Conservation (phyloP, 2,888 invertebrate genomes). For the Capitulum mitella region DNA sequence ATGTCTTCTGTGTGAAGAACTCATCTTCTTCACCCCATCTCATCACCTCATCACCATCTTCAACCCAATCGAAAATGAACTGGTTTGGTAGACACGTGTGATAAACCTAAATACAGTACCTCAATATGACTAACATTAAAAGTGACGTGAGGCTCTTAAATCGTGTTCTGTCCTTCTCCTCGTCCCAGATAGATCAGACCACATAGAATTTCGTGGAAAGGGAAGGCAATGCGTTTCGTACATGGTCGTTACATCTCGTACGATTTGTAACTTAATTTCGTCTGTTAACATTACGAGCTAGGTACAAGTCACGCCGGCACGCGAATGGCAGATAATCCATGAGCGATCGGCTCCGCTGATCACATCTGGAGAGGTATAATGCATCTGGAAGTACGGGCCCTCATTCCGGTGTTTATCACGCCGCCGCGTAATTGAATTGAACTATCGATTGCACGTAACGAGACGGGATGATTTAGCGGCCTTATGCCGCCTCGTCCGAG, state of each 20-base stretch:
- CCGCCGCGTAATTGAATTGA: background rate
- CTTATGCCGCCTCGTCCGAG: background rate
- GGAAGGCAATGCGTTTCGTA: no score
- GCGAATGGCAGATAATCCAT: background rate
- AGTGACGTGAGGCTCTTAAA: no score
- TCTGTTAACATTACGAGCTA: background rate
- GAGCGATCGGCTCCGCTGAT: background rate
- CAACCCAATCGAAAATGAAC: no score
- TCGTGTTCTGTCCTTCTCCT: no score
- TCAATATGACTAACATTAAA: no score
- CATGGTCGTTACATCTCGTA: background rate
- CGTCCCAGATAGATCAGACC: no score
- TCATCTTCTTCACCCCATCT: no score
- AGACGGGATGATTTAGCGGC: background rate
- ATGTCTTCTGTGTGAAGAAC: no score
- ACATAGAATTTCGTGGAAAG: no score
- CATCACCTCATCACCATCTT: no score
- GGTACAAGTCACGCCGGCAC: background rate
- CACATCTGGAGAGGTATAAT: background rate
- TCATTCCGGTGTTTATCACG: background rate
- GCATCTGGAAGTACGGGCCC: background rate
- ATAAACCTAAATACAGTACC: no score
- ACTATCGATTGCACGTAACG: slow-evolving; percentile 10
- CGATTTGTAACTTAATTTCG: background rate
- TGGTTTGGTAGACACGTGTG: no score